A percentile compares a stretch with the other conserved stretches of the same genome.
Conservation (phyloP, 2,113 vertebrate genomes). For the Tachysurus fulvidraco region DNA sequence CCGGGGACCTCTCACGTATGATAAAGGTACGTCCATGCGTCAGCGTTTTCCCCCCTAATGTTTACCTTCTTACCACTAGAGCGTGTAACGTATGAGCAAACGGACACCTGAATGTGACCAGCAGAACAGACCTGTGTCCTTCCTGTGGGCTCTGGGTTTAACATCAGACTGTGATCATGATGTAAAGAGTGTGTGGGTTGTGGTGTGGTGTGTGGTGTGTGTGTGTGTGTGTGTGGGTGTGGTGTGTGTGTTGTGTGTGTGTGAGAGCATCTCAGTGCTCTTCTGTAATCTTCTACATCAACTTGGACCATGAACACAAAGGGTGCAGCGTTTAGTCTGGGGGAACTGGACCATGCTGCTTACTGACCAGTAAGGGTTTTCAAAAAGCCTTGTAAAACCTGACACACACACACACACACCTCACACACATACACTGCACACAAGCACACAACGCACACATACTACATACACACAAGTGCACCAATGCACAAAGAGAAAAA, state of each 20-base stretch:
- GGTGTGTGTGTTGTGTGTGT: too few relatives aligned
- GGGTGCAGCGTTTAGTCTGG: neutral
- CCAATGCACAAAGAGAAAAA: too few relatives aligned
- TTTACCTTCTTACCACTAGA: neutral
- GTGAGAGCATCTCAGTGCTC: neutral
- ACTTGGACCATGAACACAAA: neutral
- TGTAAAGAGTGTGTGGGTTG: too few relatives aligned
- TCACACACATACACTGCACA: too few relatives aligned
- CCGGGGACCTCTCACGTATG: constrained; percentile 97
- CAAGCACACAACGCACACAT: too few relatives aligned
- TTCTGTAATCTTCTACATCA: neutral
- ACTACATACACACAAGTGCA: too few relatives aligned
- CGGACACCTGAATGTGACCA: neutral
- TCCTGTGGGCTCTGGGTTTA: neutral
- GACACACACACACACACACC: neutral
- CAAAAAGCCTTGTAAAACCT: neutral
- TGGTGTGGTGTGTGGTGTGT: too few relatives aligned
- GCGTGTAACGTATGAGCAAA: neutral
- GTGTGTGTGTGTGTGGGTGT: too few relatives aligned
- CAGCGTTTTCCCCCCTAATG: neutral
- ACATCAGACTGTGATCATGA: neutral
- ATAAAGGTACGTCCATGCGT: constrained; percentile 84
- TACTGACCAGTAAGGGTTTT: neutral
- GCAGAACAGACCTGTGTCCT: neutral
- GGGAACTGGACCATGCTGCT: neutral